Conservation (phyloP, 2,113 vertebrate genomes). For the Illadopsis cleaveri region DNA sequence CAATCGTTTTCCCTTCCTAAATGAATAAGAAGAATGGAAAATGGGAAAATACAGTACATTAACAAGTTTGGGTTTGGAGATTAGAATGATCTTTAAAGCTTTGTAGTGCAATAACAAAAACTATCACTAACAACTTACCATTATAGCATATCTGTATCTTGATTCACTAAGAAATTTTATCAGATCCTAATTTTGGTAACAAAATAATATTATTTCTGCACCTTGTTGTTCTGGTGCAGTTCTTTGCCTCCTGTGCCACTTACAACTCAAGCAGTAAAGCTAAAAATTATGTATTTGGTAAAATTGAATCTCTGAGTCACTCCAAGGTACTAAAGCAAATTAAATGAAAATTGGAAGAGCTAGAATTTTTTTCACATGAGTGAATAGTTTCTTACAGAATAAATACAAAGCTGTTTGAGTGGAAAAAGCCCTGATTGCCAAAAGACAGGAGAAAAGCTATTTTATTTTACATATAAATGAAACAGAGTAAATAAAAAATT, state of each 20-base stretch:
- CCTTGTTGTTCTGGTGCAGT: neutral
- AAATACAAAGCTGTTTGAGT: constrained; percentile 60
- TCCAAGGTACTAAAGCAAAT: constrained; percentile 66
- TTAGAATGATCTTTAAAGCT: neutral
- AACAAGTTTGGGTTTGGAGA: neutral
- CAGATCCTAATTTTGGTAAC: constrained; percentile 18
- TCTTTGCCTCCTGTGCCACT: constrained; percentile 37
- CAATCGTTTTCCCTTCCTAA: neutral
- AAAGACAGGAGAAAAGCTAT: constrained; percentile 51
- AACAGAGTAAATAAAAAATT: neutral
- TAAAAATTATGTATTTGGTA: constrained; percentile 63
- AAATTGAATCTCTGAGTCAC: constrained; percentile 55
- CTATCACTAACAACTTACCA: neutral
- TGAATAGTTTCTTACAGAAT: constrained; percentile 68
- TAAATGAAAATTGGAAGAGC: constrained; percentile 70
- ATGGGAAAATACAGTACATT: neutral
- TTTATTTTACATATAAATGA: constrained; percentile 72
- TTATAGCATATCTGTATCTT: neutral
- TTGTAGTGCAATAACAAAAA: neutral
- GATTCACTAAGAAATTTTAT: neutral
- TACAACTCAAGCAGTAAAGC: constrained; percentile 48
- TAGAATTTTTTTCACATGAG: constrained; percentile 64
- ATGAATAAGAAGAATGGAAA: neutral
- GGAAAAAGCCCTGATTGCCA: constrained; percentile 61
- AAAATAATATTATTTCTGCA: constrained; percentile 19